Evolutionary conservation across 2,888 invertebrate species (phyloP).

Genomic region (Metacarcinus magister): DNA sequence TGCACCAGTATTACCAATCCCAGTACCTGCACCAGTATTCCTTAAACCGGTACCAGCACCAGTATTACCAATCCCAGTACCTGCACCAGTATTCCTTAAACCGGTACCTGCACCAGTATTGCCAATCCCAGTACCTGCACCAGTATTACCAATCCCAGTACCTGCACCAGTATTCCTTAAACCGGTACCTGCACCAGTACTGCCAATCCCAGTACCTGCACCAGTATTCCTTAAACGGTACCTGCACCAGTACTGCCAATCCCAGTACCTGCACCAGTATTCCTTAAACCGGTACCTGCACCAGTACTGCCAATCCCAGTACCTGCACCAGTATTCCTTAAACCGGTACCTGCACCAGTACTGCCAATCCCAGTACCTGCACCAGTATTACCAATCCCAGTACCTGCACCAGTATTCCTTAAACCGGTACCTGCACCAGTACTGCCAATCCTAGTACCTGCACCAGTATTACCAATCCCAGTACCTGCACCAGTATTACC

Average conservation of each 20-base stretch:
- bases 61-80: not conserved
- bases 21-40: not conserved
- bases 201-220: not conserved
- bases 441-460: not conserved
- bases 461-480: not conserved
- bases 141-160: conserved; percentile 15
- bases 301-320: not conserved
- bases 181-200: not conserved
- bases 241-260: not conserved
- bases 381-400: not conserved
- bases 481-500: not conserved
- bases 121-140: not conserved
- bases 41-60: not conserved
- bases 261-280: not conserved
- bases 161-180: not conserved
- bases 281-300: not conserved
- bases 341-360: not conserved
- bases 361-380: not conserved
- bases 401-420: not conserved
- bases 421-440: not conserved
- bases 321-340: not conserved
- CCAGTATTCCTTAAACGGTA: not conserved
- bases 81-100: not conserved
- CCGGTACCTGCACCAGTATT: not conserved
- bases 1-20: not conserved